These are phyloP conservation scores for Panthera uncia DNA, from an alignment of 2,113 vertebrate species.

Conservation along the genomic window DNA sequence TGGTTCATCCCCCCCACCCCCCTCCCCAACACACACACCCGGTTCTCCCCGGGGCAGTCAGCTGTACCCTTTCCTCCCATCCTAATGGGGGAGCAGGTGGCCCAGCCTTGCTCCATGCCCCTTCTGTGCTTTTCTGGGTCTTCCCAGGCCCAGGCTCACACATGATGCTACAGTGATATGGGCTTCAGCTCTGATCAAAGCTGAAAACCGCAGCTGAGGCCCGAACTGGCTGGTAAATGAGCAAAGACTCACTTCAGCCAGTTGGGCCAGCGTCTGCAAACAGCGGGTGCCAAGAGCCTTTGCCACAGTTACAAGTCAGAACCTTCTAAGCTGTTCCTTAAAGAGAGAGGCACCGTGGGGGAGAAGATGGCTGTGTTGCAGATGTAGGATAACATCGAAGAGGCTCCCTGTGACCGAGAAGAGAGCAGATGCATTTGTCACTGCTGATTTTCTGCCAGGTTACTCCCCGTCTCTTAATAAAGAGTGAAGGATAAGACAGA, in stretches of 20 bases:
- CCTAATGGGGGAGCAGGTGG: constrained; percentile 61
- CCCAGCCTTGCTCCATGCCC: background rate
- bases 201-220: constrained; percentile 65
- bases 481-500: background rate
- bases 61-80: background rate
- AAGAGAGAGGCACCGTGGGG: fast-evolving
- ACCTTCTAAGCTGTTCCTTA: background rate
- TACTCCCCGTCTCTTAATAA: background rate
- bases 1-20: fast-evolving
- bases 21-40: too few species aligned
- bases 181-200: constrained; percentile 48
- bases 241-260: constrained; percentile 33
- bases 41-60: background rate
- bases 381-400: too few species aligned
- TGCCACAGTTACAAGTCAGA: background rate
- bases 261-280: constrained; percentile 33
- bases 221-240: constrained; percentile 49
- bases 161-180: background rate
- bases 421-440: background rate
- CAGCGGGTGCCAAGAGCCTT: background rate
- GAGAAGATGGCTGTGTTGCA: background rate
- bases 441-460: background rate
- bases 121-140: background rate
- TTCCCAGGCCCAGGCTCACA: constrained; percentile 50
- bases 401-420: background rate